Evolutionary conservation across 2,888 invertebrate species (phyloP).

Genomic region (Agonopterix arenella): DNA sequence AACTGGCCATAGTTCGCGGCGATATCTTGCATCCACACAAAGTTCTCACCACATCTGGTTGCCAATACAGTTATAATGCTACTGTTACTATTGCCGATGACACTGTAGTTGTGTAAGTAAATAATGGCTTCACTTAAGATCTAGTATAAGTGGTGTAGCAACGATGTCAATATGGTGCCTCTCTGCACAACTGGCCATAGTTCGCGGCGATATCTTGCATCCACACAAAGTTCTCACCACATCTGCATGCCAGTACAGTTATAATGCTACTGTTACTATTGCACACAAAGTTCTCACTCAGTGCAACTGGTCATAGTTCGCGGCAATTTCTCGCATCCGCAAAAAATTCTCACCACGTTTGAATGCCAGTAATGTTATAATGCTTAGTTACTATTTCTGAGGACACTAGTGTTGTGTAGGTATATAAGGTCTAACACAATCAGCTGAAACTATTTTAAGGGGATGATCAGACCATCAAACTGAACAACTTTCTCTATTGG

Average conservation of each 20-base stretch:
- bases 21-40: no score
- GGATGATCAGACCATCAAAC: no score
- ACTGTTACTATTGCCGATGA: constrained; percentile 10
- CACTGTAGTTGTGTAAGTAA: constrained; percentile 15
- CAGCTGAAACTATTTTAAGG: no score
- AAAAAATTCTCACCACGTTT: constrained; percentile 79
- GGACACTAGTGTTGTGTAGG: constrained; percentile 14
- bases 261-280: no score
- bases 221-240: constrained; percentile 80
- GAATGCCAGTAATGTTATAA: constrained; percentile 81
- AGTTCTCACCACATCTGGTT: no score
- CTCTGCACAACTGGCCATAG: constrained; percentile 54
- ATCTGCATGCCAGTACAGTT: constrained; percentile 80
- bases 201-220: constrained; percentile 78
- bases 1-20: constrained; percentile 64
- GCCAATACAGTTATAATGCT: constrained; percentile 58
- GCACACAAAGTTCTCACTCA: constrained; percentile 79
- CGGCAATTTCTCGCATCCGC: constrained; percentile 79
- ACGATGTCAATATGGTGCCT: constrained; percentile 63
- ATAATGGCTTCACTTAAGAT: no score
- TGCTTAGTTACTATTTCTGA: constrained; percentile 16
- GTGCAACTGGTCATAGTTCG: constrained; percentile 65
- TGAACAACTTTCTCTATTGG: no score
- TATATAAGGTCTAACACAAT: no score
- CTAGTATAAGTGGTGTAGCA: no score